Evolutionary conservation across 2,888 invertebrate genomes (phyloP).

Genomic region (Ganaspis brasiliensis): DNA sequence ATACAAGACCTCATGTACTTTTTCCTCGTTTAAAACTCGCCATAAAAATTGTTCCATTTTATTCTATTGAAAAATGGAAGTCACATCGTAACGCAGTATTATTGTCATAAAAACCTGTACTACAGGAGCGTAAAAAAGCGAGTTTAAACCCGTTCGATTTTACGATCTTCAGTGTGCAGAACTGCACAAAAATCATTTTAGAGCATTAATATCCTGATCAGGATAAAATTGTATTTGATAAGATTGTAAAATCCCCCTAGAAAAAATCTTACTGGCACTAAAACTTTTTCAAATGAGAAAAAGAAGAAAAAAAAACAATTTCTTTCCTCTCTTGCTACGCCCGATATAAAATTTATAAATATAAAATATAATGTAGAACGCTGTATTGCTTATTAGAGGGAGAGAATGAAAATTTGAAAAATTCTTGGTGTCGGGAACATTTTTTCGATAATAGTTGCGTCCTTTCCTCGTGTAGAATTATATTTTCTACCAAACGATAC

Average conservation of each 20-base stretch:
- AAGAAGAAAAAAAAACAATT: not conserved
- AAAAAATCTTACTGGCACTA: not conserved
- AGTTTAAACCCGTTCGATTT: conserved; percentile 45
- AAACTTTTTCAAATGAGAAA: not conserved
- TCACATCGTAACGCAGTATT: conserved; percentile 31
- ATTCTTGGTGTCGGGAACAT: not conserved
- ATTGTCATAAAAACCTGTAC: conserved; percentile 37
- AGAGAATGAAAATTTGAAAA: not conserved
- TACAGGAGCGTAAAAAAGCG: conserved; percentile 28
- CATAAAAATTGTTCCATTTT: conserved; percentile 30
- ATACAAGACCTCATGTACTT: conserved; percentile 3
- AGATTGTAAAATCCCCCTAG: not conserved
- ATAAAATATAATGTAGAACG: no score
- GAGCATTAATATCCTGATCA: conserved; percentile 16
- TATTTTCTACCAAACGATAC: conserved; percentile 40
- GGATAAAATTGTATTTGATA: conserved; percentile 2
- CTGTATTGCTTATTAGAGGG: not conserved
- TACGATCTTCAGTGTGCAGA: conserved; percentile 28
- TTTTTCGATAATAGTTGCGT: conserved; percentile 23
- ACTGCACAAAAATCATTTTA: not conserved
- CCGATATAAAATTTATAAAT: no score
- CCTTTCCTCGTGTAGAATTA: conserved; percentile 32
- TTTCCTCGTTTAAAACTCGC: conserved; percentile 23
- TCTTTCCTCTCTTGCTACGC: not conserved
- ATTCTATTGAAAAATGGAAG: conserved; percentile 34